These are phyloP conservation scores for Spea bombifrons DNA, from an alignment of 2,113 vertebrate genomes.

Conservation along the genomic window DNA sequence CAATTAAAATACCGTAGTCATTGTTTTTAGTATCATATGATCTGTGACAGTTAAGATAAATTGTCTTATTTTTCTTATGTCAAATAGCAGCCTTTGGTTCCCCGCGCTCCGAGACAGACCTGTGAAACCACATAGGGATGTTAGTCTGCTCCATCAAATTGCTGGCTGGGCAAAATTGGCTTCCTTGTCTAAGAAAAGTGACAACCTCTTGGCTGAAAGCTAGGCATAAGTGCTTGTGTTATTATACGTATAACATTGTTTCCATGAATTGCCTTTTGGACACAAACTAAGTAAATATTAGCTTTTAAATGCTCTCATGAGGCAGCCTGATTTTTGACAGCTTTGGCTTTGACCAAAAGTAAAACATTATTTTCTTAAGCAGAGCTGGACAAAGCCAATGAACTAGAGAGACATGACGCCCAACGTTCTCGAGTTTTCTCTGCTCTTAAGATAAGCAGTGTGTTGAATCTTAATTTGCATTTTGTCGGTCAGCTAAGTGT, in stretches of 20 bases:
- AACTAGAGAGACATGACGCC: no score
- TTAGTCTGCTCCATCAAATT: constrained; percentile 4
- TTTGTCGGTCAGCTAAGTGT: no score
- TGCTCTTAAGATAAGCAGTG: no score
- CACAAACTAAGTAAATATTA: constrained; percentile 14
- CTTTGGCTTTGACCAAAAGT: neutral
- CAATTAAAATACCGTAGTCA: no score
- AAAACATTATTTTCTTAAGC: neutral
- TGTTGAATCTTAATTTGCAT: no score
- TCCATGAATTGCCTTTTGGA: neutral
- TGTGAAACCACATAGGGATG: constrained; percentile 28
- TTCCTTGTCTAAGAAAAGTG: constrained; percentile 14
- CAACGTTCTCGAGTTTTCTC: no score
- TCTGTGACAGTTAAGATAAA: constrained; percentile 21
- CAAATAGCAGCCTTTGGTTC: neutral
- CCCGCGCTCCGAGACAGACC: neutral
- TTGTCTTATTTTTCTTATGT: neutral
- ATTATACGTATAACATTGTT: neutral
- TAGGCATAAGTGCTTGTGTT: constrained; percentile 12
- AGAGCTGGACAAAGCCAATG: no score
- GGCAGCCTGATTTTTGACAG: neutral
- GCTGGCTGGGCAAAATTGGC: constrained; percentile 23
- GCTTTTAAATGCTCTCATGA: neutral
- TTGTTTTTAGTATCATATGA: neutral
- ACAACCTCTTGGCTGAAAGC: neutral